Evolutionary conservation across 2,113 vertebrate species (phyloP).

Genomic region (Notarius lentiginosus): DNA sequence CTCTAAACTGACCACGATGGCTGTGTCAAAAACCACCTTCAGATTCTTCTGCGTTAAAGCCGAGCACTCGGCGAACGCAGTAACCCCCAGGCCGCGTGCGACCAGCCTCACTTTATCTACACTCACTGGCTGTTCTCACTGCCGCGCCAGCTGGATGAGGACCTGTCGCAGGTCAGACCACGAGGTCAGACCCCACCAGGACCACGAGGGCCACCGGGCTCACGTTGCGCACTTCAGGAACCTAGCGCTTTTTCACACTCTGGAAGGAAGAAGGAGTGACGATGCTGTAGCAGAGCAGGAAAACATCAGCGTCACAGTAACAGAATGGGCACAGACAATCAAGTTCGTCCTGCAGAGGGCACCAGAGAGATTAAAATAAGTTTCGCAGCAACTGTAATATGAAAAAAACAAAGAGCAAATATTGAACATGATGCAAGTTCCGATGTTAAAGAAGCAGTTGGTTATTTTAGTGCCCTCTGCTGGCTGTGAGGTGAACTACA

Average conservation of each 20-base stretch:
- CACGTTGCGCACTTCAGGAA: slow-evolving; percentile 82
- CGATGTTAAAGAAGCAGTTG: background rate
- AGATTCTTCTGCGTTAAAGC: slow-evolving; percentile 95
- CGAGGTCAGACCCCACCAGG: slow-evolving; percentile 86
- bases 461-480: background rate
- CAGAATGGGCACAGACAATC: slow-evolving; percentile 86
- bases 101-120: slow-evolving; percentile 78
- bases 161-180: slow-evolving; percentile 87
- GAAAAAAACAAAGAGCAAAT: background rate
- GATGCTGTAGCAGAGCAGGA: slow-evolving; percentile 91
- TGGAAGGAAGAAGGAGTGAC: slow-evolving; percentile 85
- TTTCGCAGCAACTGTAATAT: background rate
- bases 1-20: slow-evolving; percentile 81
- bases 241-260: slow-evolving; percentile 79
- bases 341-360: slow-evolving; percentile 78
- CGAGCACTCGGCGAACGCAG: slow-evolving; percentile 80
- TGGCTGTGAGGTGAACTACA: background rate
- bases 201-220: slow-evolving; percentile 81
- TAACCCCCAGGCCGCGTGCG: slow-evolving; percentile 78
- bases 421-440: background rate
- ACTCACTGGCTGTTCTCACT: slow-evolving; percentile 79
- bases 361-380: background rate
- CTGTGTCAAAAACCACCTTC: slow-evolving; percentile 87
- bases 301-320: slow-evolving; percentile 84
- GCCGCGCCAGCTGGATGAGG: slow-evolving; percentile 82